phyloP scores from a whole-genome alignment of 2,797 vertebrate species.

The Rhinichthys osculus region DNA sequence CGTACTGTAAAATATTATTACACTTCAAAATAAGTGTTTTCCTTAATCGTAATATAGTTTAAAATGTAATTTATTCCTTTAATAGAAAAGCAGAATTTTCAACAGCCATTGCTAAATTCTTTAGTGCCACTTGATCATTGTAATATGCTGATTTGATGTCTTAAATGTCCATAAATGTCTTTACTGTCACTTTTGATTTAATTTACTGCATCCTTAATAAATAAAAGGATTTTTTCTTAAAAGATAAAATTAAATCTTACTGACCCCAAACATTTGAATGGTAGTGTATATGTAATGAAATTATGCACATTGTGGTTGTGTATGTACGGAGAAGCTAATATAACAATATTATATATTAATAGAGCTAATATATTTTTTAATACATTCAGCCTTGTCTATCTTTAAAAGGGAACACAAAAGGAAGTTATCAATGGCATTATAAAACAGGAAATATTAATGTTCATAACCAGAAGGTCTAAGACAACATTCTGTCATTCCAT shows the following conservation, averaged over 20 bases:
- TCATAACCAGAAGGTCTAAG: neutral
- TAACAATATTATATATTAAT: neutral
- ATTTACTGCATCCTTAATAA: too few species aligned
- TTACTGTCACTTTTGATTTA: too few species aligned
- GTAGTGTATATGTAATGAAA: neutral
- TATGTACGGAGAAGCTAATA: neutral
- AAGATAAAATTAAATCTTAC: neutral
- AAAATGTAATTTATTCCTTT: too few species aligned
- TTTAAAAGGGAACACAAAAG: neutral
- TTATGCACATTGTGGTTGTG: neutral
- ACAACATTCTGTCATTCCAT: neutral
- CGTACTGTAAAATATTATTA: too few species aligned
- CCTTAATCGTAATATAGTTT: too few species aligned
- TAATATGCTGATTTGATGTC: neutral
- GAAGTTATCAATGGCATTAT: neutral
- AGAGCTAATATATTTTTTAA: neutral
- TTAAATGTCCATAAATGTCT: too few species aligned
- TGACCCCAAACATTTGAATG: neutral
- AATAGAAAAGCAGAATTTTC: too few species aligned
- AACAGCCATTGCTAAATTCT: neutral
- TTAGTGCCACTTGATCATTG: neutral
- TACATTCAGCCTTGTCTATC: neutral
- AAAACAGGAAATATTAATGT: neutral
- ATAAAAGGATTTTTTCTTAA: neutral
- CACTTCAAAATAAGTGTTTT: too few species aligned